Base-by-base conservation (phyloP, 2,113 vertebrate genomes). In the Brachyhypopomus occidentalis region DNA sequence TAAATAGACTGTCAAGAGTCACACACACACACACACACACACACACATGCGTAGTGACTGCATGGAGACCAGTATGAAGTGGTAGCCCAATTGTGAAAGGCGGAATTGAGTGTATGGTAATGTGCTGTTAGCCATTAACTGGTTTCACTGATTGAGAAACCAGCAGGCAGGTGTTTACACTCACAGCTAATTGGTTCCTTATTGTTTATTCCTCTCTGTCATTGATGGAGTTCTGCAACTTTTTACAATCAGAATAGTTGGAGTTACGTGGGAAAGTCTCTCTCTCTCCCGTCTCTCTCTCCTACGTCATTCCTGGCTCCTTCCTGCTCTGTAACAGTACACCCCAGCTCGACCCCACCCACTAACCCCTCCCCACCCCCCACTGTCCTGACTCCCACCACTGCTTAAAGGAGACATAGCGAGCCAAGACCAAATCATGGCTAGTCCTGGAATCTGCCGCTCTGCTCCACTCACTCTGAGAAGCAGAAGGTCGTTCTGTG, bases 21-120 rank as follows among this genome's bases (percentile, higher is more conserved):
- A 5, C 78, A 55, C 14, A 30, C 25, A 16, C 63, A 66, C 27
- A 66, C 63, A 36, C 63, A 66, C 63, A 66, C 16, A 66, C 27
- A 59, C 56, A 60, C 58, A 60, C 58, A 14, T 66, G 41, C 34
- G 16, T 5, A 23, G 4, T 19, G 34, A 48, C 25, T 19, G 36
- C 20, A 78, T 64, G 48, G 72, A 58, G 45, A 83, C 72, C 72
- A 27, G 75, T 25, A 0, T 78, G 76, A 76, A 83, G 82, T 60
- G 75, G 36, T n/a, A 63, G 48, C 45, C 41, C 72, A 69, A 67
- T 78, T 76, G 81, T 86, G 87, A 84, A 74, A 85, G 79, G 81
- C 81, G 83, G 85, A 89, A 87, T 90, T 92, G 87, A 91, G 79
- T 80, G 77, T 83, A 84, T 84, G 84, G 81, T 90, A 86, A 90